Percentiles rank a stretch among this genome's conserved stretches.
Evolutionary conservation across 37 sponge, comb jelly and placozoan species (phyloP).

Genomic region (Chondrilla cf. caribensis): DNA sequence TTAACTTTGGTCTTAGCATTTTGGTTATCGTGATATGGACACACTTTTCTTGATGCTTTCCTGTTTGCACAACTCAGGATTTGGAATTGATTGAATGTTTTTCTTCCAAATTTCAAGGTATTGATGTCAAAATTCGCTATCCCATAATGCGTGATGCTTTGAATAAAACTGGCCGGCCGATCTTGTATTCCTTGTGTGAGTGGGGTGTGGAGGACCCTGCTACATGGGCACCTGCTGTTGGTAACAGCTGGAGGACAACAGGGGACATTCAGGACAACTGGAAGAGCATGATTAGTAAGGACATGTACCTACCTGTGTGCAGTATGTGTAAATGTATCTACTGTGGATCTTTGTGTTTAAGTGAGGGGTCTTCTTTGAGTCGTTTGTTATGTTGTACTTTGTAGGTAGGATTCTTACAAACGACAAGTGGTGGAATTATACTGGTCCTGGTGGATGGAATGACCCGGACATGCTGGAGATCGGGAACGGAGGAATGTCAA

Average conservation of each 20-base stretch:
- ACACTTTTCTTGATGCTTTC: too few species aligned
- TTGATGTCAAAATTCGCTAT: conserved; percentile 54
- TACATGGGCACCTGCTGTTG: conserved; percentile 70
- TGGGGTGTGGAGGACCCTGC: conserved; percentile 74
- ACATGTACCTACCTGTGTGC: neutral
- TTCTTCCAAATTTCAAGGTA: neutral
- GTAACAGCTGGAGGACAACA: conserved; percentile 90
- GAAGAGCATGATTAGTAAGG: conserved; percentile 41
- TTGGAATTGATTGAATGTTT: too few species aligned
- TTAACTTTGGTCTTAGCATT: too few species aligned
- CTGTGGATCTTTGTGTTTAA: neutral
- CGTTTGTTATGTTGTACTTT: neutral
- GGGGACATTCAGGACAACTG: conserved; percentile 72
- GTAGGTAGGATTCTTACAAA: conserved; percentile 47
- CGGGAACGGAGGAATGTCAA: conserved; percentile 76
- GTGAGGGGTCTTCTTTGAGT: neutral
- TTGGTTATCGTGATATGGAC: too few species aligned
- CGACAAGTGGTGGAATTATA: conserved; percentile 51
- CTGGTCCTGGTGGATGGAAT: conserved; percentile 86
- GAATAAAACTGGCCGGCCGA: conserved; percentile 69
- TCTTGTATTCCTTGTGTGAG: conserved; percentile 87
- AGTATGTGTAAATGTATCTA: neutral
- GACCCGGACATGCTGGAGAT: conserved; percentile 89
- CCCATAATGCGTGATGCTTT: conserved; percentile 76
- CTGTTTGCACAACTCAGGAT: too few species aligned